These are phyloP conservation scores for Sphaerodactylus townsendi DNA, from an alignment of 2,113 vertebrate species.

Conservation along the genomic window DNA sequence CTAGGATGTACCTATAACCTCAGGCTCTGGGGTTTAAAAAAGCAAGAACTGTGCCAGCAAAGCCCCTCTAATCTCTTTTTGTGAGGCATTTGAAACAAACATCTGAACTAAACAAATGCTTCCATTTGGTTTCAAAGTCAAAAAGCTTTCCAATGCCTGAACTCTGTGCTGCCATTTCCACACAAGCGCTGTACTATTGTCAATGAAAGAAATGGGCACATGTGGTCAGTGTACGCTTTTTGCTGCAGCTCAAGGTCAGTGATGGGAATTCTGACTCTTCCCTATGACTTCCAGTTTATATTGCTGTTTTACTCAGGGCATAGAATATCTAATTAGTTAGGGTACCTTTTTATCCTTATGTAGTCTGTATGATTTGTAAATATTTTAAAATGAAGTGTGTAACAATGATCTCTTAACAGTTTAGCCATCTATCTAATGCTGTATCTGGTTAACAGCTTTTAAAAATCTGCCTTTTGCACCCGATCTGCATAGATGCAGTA, in stretches of 20 bases:
- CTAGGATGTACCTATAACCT: constrained; percentile 35
- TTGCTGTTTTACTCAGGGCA: constrained; percentile 73
- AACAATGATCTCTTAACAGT: constrained; percentile 45
- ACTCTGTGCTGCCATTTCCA: constrained; percentile 29
- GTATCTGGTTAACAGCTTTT: constrained; percentile 24
- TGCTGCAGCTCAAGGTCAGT: constrained; percentile 15
- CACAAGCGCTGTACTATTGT: constrained; percentile 29
- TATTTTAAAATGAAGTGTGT: constrained; percentile 25
- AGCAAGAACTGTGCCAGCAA: constrained; percentile 32
- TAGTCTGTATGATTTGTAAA: constrained; percentile 54
- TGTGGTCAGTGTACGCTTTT: constrained; percentile 53
- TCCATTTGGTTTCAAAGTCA: not conserved
- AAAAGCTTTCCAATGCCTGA: constrained; percentile 21
- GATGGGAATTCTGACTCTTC: constrained; percentile 49
- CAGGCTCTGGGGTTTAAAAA: constrained; percentile 1
- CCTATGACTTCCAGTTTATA: constrained; percentile 52
- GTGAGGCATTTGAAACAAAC: not conserved
- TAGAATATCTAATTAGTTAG: constrained; percentile 69
- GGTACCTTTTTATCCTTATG: constrained; percentile 61
- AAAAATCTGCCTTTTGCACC: constrained; percentile 32
- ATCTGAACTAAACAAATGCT: not conserved
- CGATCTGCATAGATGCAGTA: not conserved
- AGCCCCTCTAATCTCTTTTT: constrained; percentile 20
- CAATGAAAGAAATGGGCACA: constrained; percentile 46
- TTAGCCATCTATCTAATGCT: constrained; percentile 34